Percentiles rank a stretch among this genome's conserved stretches.
Conservation (phyloP, 2,888 invertebrate genomes). For the Rambutsinella grinnellia region DNA sequence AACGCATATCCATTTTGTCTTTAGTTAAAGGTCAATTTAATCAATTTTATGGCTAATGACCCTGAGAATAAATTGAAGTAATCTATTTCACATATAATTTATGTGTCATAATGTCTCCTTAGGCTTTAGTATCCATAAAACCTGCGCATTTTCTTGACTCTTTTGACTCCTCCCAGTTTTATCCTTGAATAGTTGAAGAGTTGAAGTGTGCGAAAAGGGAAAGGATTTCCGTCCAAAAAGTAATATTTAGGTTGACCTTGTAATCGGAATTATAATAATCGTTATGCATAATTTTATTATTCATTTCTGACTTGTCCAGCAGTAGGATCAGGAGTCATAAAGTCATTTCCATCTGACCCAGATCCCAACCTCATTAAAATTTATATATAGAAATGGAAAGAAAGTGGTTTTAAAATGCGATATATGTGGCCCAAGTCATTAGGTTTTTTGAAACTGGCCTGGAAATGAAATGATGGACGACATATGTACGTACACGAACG, state of each 20-base stretch:
- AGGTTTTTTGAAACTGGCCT: constrained; percentile 14
- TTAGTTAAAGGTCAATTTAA: not conserved
- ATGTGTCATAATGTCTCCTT: too few relatives aligned
- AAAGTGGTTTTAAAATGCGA: not conserved
- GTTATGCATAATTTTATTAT: too few relatives aligned
- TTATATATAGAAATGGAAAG: not conserved
- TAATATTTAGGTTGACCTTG: too few relatives aligned
- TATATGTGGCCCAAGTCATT: not conserved
- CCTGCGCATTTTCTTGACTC: too few relatives aligned
- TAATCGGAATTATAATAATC: too few relatives aligned
- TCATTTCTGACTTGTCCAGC: too few relatives aligned
- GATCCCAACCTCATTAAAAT: not conserved
- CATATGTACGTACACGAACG: constrained; percentile 1
- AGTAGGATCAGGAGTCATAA: not conserved
- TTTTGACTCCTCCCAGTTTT: too few relatives aligned
- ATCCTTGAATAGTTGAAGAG: too few relatives aligned
- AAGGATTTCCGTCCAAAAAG: too few relatives aligned
- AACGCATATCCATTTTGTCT: not conserved
- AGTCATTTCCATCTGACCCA: not conserved
- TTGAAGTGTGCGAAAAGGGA: not conserved
- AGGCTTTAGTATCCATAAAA: too few relatives aligned
- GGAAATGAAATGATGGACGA: constrained; percentile 39
- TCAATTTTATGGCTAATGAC: not conserved
- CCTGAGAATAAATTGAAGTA: not conserved
- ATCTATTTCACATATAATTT: not conserved